Evolutionary conservation across 2,113 vertebrate genomes (phyloP).

Genomic region (Burhinus oedicnemus): DNA sequence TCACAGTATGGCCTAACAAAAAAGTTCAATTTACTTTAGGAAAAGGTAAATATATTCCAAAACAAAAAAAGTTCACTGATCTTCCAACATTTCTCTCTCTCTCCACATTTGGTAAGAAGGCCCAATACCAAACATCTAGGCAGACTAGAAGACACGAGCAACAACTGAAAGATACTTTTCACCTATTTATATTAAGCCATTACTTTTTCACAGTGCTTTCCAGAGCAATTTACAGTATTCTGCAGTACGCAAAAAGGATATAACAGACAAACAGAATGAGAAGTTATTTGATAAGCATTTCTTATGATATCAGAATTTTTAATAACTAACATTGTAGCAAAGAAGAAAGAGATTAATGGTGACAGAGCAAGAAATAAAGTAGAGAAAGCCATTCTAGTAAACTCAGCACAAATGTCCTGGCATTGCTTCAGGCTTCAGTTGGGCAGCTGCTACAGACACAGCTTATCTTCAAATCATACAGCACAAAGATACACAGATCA

Average conservation of each 20-base stretch:
- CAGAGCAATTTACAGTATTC: not conserved
- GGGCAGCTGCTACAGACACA: not conserved
- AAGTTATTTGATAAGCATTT: not conserved
- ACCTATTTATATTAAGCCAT: not conserved
- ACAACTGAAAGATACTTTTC: not conserved
- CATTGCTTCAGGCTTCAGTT: not conserved
- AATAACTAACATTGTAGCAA: not conserved
- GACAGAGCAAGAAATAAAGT: not conserved
- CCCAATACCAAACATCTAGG: not conserved
- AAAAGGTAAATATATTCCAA: not conserved
- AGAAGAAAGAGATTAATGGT: not conserved
- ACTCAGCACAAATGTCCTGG: not conserved
- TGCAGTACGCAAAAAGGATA: not conserved
- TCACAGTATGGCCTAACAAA: not conserved
- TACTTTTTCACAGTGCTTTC: not conserved
- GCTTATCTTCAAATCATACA: not conserved
- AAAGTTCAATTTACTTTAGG: not conserved
- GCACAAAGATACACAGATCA: not conserved
- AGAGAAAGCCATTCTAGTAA: not conserved
- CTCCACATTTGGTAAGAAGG: not conserved
- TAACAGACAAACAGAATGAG: not conserved
- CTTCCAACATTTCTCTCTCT: not conserved
- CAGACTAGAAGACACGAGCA: not conserved
- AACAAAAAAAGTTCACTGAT: not conserved
- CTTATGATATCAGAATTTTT: not conserved